Base-by-base conservation (phyloP, 2,113 vertebrate species). In the Fulica atra region DNA sequence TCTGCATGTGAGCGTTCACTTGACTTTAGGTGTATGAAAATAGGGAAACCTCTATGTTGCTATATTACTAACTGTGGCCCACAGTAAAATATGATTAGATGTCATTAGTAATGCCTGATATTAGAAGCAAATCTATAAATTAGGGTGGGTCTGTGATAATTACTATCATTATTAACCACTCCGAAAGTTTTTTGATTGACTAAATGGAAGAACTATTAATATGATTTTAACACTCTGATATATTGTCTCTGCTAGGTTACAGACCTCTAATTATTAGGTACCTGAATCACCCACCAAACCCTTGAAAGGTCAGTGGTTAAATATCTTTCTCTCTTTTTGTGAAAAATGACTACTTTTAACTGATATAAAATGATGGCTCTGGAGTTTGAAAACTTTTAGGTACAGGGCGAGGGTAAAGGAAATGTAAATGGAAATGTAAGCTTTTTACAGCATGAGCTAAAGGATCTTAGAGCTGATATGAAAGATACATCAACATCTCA, bases 341-440 rank as follows among this genome's bases (percentile, higher is more conserved):
- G 8, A 60, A 71, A 87, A 40, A 69, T 1, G 79, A 88, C 53
- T 50, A 26, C 23, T 81, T 87, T 81, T 11, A 80, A 38, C 9
- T 36, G 44, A 64, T 74, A 63, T 28, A 69, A 91, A 87, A 74
- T 76, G 6, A 56, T 72, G 63, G 7, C 13, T 88, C 33, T 85
- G 53, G 40, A 69, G 29, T 65, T 61, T 0, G 2, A 73, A 73
- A 91, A 10, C 15, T 81, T 76, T 61, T 69, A 63, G 61, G 8
- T 82, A 66, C 20, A 82, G 16, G 35, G 23, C 36, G 91, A 77
- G 25, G 31, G 54, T 59, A 91, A 73, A 66, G 81, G 36, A 91
- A 96, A 92, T 71, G 51, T 42, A 97, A 94, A 91, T 74, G 51
- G 51, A 97, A 94, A 91, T 74, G 18, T n/a, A 83, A 90, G 60